These are phyloP conservation scores for Agriopis marginaria DNA, from an alignment of 2,888 invertebrate genomes.

Conservation along the genomic window DNA sequence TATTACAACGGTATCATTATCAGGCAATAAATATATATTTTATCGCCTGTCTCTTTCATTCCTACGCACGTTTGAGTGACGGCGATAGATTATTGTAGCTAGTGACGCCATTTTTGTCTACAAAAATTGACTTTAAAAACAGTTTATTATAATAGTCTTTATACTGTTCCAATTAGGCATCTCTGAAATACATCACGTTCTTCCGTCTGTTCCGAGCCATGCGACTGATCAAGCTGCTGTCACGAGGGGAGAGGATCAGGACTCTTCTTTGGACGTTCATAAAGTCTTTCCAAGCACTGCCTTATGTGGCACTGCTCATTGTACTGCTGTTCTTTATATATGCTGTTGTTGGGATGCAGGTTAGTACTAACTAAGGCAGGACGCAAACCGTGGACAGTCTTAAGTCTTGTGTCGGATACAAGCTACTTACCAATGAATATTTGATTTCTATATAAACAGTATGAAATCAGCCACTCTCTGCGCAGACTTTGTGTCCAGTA, in stretches of 20 bases:
- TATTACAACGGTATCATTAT: no score
- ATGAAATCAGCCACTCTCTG: no score
- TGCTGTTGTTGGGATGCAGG: slow-evolving; percentile 99
- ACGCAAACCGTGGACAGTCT: no score
- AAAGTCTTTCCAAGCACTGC: slow-evolving; percentile 99
- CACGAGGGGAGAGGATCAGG: slow-evolving; percentile 98
- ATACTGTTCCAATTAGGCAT: slow-evolving; percentile 52
- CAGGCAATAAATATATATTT: no score
- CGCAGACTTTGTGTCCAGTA: no score
- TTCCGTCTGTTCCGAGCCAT: slow-evolving; percentile 96
- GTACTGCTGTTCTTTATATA: slow-evolving; percentile 99
- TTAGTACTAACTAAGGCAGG: slow-evolving; percentile 83
- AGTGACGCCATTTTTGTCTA: neutral
- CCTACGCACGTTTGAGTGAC: no score
- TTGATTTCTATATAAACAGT: no score
- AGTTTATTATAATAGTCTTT: neutral
- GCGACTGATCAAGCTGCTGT: slow-evolving; percentile 98
- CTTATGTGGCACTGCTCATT: slow-evolving; percentile 98
- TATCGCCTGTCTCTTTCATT: no score
- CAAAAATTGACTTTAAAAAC: neutral
- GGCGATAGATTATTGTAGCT: no score
- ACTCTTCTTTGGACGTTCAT: slow-evolving; percentile 99
- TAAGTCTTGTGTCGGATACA: no score
- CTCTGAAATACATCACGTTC: slow-evolving; percentile 95
- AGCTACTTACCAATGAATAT: no score